Evolutionary conservation across 2,888 invertebrate genomes (phyloP), one percentile per base, ranked within the genome.

Genomic region (Chrysotoxum bicinctum): DNA sequence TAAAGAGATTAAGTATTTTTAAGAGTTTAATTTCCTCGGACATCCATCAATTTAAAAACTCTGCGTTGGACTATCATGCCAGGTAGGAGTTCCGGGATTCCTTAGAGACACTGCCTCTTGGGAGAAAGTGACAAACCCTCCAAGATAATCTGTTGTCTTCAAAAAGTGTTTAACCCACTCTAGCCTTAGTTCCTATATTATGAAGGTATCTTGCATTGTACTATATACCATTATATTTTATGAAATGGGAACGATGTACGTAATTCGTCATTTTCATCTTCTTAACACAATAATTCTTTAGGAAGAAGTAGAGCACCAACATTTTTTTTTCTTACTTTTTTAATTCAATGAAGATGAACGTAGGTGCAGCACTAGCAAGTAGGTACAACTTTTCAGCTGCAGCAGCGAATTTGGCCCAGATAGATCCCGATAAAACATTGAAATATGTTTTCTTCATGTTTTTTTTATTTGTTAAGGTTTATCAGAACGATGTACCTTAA

Each of bases 381-480:
- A n/a, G n/a, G n/a, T 5, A 35, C 37, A 30, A 72, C 60, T 52
- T 69, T 56, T 54, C 76, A 80, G 72, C 68, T 76, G 80, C 50
- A 66, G 66, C 54, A 43, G 30, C 35, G 66, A 66, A 76, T 85
- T 85, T 62, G 85, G 76, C 76, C 85, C 85, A 85, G 77, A 85
- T 81, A 85, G 77, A 85, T 81, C 66, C 69, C 62, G 81, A 77
- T 64, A 62, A 76, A 80, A 66, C 50, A 77, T 50, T 26, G 14
- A 48, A 32, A 45, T 50, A 23, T 35, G 35, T 73, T 43, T 58
- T 45, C 60, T 54, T 43, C 21, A 5, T 58, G n/a, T 35, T 60
- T 26, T 68, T 40, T 43, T 45, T 56, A 3, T n/a, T 75, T 35
- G 2, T 23, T 10, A 16, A 16, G n/a, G 19, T 78, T 35, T 32